phyloP scores from a whole-genome alignment of 2,797 vertebrate species.

The Zonotrichia albicollis region DNA sequence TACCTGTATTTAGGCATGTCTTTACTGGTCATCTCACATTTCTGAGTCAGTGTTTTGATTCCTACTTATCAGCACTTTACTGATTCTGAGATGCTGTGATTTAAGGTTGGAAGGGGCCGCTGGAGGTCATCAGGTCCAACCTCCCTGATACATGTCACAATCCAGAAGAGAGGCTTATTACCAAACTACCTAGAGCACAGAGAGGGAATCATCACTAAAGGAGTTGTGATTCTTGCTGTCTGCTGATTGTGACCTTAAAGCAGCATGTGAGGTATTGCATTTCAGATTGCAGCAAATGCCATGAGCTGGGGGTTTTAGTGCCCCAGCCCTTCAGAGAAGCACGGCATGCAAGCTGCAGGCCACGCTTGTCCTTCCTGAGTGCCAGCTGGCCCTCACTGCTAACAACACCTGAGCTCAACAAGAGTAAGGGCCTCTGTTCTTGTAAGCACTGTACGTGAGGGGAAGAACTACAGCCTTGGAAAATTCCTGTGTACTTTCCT shows the following conservation, averaged over 20 bases:
- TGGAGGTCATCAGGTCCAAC: neutral
- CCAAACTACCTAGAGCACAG: neutral
- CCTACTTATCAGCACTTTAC: neutral
- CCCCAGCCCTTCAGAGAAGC: neutral
- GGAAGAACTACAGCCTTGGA: neutral
- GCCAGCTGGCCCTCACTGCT: rapidly evolving
- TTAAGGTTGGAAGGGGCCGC: neutral
- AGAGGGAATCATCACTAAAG: neutral
- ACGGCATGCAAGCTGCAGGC: neutral
- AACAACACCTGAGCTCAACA: neutral
- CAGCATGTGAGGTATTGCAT: rapidly evolving
- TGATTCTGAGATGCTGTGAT: neutral
- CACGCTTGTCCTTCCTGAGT: rapidly evolving
- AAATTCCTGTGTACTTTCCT: neutral
- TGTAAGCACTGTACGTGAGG: neutral
- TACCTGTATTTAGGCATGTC: neutral
- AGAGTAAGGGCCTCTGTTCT: rapidly evolving
- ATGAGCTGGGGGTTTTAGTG: neutral
- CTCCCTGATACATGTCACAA: rapidly evolving
- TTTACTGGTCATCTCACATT: neutral
- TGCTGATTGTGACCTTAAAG: neutral
- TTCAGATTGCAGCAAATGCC: neutral
- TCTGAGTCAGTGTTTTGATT: neutral
- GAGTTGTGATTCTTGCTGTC: neutral
- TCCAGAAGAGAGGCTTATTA: neutral